Conservation (phyloP, 64 coral and sea anemone species). For the Acropora yongei region DNA sequence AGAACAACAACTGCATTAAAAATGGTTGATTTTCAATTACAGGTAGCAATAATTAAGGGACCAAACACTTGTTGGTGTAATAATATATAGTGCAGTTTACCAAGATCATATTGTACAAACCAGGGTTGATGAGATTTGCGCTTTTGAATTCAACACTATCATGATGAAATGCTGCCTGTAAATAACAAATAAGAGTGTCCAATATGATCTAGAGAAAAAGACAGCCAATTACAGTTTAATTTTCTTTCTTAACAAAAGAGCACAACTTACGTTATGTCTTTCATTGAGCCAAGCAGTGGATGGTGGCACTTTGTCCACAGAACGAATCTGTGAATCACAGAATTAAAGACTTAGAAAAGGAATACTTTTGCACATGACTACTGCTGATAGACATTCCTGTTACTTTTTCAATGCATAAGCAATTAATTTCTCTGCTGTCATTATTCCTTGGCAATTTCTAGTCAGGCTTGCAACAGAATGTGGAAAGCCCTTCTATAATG, state of each 20-base stretch:
- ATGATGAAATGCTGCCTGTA: conserved; percentile 86
- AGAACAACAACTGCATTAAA: no score
- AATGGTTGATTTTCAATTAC: no score
- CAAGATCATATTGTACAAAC: conserved; percentile 17
- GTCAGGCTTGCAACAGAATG: no score
- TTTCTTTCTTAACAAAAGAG: not conserved
- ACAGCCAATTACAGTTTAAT: not conserved
- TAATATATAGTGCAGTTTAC: no score
- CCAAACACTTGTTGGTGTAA: no score
- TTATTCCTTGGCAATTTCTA: no score
- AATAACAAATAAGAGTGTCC: not conserved
- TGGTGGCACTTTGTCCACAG: conserved; percentile 95
- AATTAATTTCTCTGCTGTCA: no score
- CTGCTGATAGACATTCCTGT: no score
- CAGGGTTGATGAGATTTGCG: conserved; percentile 89
- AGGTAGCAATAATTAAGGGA: no score
- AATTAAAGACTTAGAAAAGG: not conserved
- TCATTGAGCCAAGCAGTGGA: conserved; percentile 92
- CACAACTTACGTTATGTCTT: conserved; percentile 76
- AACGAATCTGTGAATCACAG: conserved; percentile 64
- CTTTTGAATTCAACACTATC: conserved; percentile 93
- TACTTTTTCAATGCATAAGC: no score
- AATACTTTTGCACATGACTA: not conserved
- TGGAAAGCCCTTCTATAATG: no score
- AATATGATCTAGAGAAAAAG: not conserved